A percentile compares a stretch with the other conserved stretches of the same genome.
Evolutionary conservation across 2,113 vertebrate species (phyloP).

Genomic region (Syngnathus floridae): DNA sequence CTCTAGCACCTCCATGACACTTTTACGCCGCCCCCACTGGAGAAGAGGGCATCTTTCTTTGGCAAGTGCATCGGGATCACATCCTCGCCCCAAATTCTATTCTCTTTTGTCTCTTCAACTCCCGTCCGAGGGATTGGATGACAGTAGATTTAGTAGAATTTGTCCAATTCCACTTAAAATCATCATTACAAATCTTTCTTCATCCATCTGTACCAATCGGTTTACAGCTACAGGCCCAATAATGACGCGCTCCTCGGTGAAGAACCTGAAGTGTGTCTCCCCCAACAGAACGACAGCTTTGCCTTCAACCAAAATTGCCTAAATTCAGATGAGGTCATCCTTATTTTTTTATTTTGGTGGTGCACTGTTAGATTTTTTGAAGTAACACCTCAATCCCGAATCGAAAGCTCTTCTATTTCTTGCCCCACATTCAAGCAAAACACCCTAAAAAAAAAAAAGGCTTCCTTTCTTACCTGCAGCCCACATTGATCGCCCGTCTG

Average conservation of each 20-base stretch:
- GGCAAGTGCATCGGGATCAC: conserved; percentile 21
- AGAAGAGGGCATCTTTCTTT: conserved; percentile 49
- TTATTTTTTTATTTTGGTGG: neutral
- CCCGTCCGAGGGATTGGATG: neutral
- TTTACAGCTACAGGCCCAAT: neutral
- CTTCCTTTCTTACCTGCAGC: conserved; percentile 62
- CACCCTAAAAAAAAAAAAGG: neutral
- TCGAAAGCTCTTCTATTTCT: neutral
- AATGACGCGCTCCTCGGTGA: neutral
- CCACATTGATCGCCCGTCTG: conserved; percentile 64
- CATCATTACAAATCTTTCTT: neutral
- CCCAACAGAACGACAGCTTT: neutral
- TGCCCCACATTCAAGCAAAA: neutral
- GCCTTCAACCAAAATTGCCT: neutral
- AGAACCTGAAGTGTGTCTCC: neutral
- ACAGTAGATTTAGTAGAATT: neutral
- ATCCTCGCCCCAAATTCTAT: neutral
- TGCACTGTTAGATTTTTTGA: neutral
- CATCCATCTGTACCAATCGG: neutral
- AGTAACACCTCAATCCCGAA: neutral
- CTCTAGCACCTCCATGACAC: conserved; percentile 58
- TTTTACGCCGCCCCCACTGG: conserved; percentile 59
- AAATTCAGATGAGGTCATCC: neutral
- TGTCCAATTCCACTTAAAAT: neutral
- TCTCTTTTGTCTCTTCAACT: neutral